A percentile compares a stretch with the other conserved stretches of the same genome.
Evolutionary conservation across 1,140 invertebrate species (phyloP).

Genomic region (Hormaphis cornu): DNA sequence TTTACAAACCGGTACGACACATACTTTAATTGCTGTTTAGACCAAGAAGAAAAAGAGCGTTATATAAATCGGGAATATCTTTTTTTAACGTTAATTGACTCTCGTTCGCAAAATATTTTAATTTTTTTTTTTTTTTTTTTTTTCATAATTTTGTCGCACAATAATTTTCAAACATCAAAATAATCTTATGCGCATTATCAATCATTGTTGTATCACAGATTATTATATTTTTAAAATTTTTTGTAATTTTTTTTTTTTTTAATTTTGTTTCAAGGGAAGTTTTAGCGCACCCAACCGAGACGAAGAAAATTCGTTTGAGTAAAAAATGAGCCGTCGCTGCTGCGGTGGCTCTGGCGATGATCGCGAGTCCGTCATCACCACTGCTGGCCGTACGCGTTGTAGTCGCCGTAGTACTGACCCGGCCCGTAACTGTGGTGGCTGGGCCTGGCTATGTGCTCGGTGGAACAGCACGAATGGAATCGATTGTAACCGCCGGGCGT

Average conservation of each 20-base stretch:
- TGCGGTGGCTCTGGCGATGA: background rate
- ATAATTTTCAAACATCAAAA: background rate
- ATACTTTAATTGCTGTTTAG: background rate
- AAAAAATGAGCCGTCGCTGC: background rate
- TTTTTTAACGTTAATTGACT: conserved; percentile 11
- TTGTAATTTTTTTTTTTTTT: no score
- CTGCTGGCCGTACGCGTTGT: conserved; percentile 13
- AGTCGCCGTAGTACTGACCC: conserved; percentile 5
- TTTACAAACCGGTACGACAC: background rate
- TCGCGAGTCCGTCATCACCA: background rate
- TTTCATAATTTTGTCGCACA: background rate
- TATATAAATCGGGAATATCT: conserved; percentile 19
- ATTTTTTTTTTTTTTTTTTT: background rate
- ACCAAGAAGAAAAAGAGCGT: background rate
- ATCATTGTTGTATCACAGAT: background rate
- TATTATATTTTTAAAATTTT: no score
- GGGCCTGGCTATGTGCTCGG: conserved; percentile 9
- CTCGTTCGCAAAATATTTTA: conserved; percentile 5
- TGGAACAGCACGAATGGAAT: conserved; percentile 23
- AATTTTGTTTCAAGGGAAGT: no score
- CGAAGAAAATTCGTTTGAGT: no score
- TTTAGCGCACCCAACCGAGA: no score
- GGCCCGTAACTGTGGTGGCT: background rate
- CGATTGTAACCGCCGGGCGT: conserved; percentile 12
- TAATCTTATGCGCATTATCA: no score